Evolutionary conservation across 1,140 invertebrate genomes (phyloP), one percentile per base, ranked within the genome.

Genomic region (Portunus trituberculatus): DNA sequence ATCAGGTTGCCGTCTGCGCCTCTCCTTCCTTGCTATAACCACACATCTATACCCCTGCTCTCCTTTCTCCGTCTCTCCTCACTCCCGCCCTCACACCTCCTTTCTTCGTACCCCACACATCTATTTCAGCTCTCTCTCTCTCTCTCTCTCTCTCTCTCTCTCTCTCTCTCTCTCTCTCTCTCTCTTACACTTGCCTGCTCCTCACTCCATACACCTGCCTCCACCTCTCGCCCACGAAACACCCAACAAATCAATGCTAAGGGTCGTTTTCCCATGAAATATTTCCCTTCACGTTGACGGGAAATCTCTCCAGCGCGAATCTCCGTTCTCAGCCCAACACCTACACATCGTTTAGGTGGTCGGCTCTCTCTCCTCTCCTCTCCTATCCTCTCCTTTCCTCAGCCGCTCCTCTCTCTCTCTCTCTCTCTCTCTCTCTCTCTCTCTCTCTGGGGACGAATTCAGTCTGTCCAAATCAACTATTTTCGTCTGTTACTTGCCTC

Each of bases 401-500:
- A n/a, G n/a, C n/a, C n/a, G n/a, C n/a, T n/a, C 25, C 86, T 87
- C 86, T 87, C 12, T 32, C 29, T 88, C 28, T 88, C 86, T 88
- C 28, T 88, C 28, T 88, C 31, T 76, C 67, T n/a, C 67, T 25
- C n/a, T 76, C n/a, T 76, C 67, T 76, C n/a, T n/a, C 20, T 76
- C 67, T 76, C 7, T n/a, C 12, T 59, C 52, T 59, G 16, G 16
- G 10, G 52, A 59, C 52, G 52, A 39, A 39, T 39, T 39, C 39
- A 39, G 39, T 39, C 39, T 39, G 39, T 39, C 39, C 39, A 39
- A 39, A 39, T 39, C 39, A 39, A 39, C 39, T 39, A 39, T 39
- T 39, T 39, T 39, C 39, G 1, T 39, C 39, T 39, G 6, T 39
- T 39, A 39, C 39, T 39, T 39, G 39, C 39, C 39, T 2, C 39